Evolutionary conservation across 30 jellyfish, hydroid and myxozoan species (phyloP).

Genomic region (Catostylus mosaicus): DNA sequence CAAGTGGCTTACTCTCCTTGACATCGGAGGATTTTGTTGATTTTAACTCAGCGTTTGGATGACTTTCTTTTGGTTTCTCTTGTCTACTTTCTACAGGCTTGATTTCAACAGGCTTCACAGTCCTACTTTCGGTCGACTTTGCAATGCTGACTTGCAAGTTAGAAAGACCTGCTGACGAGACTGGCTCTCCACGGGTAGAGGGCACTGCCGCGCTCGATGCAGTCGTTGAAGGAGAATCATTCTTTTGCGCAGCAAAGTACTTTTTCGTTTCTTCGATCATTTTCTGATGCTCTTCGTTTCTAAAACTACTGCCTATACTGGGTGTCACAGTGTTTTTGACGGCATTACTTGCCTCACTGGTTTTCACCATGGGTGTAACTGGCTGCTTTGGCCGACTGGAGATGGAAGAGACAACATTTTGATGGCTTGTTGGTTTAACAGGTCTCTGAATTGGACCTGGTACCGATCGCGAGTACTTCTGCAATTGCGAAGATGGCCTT

Average conservation of each 20-base stretch:
- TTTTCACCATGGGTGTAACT: conserved; percentile 50
- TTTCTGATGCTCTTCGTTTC: conserved; percentile 89
- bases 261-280: conserved; percentile 92
- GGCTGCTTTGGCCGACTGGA: conserved; percentile 71
- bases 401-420: not conserved
- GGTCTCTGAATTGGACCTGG: conserved; percentile 90
- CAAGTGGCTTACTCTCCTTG: not conserved
- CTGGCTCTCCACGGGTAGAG: conserved; percentile 5
- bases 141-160: conserved; percentile 14
- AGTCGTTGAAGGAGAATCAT: conserved; percentile 17
- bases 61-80: not conserved
- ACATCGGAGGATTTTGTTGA: conserved; percentile 4
- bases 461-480: conserved; percentile 42
- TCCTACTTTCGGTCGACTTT: not conserved
- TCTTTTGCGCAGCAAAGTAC: conserved; percentile 70
- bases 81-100: conserved; percentile 5
- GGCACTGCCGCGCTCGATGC: conserved; percentile 6
- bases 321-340: conserved; percentile 5
- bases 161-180: not conserved
- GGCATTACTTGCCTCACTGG: conserved; percentile 24
- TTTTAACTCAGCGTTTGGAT: not conserved
- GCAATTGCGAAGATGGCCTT: conserved; percentile 57
- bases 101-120: conserved; percentile 13
- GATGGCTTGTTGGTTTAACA: conserved; percentile 19
- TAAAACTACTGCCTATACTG: conserved; percentile 43